These are phyloP conservation scores for Sebastes ruberrimus DNA, from an alignment of 2,797 vertebrate species.

Conservation along the genomic window DNA sequence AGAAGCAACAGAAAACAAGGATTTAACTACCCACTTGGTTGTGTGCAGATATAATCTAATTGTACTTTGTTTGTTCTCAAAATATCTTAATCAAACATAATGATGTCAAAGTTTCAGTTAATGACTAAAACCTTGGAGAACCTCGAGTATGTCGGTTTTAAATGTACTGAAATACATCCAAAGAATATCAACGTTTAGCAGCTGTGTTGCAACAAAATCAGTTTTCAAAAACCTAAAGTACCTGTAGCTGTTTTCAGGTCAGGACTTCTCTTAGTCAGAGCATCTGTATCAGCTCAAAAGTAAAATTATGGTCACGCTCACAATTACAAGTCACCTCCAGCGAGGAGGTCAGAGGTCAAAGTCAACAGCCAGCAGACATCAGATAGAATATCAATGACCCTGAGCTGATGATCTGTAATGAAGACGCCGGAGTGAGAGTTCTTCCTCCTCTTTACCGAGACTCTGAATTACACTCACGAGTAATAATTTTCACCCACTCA, in stretches of 20 bases:
- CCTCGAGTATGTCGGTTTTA: background rate
- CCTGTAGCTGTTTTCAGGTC: background rate
- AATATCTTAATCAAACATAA: background rate
- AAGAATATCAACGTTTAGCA: background rate
- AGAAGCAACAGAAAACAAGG: background rate
- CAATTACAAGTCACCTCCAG: background rate
- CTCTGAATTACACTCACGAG: constrained; percentile 43
- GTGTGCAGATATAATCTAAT: background rate
- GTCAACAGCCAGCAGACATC: constrained; percentile 20
- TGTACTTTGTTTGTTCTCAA: background rate
- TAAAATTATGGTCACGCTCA: background rate
- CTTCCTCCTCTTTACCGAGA: background rate
- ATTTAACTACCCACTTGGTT: background rate
- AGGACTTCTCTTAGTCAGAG: background rate
- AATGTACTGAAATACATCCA: background rate
- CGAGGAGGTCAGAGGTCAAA: constrained; percentile 34
- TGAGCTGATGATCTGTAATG: constrained; percentile 7
- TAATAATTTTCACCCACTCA: constrained; percentile 38
- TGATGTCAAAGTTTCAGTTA: background rate
- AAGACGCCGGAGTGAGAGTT: constrained; percentile 12
- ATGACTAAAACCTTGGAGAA: background rate
- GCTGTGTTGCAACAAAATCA: background rate
- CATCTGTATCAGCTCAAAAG: background rate
- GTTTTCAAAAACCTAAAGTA: background rate
- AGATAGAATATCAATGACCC: background rate